phyloP scores from a whole-genome alignment of 2,797 vertebrate genomes.

The Cyclura pinguis region DNA sequence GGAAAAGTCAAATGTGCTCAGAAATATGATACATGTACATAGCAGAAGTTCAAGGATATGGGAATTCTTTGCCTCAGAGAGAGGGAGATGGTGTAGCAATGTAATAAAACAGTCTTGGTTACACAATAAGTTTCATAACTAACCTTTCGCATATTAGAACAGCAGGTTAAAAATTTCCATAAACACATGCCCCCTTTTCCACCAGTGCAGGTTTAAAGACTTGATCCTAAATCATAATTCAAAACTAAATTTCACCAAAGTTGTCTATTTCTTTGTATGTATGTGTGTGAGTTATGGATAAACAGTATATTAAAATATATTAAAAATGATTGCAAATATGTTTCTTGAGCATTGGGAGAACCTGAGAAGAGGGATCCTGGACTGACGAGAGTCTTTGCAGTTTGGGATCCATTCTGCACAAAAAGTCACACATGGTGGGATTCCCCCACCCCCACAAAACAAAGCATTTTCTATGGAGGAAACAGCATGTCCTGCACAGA shows the following conservation, averaged over 20 bases:
- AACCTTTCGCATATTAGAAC: neutral
- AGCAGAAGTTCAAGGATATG: neutral
- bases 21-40: conserved; percentile 31
- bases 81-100: neutral
- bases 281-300: no score
- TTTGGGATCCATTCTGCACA: no score
- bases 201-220: neutral
- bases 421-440: no score
- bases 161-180: neutral
- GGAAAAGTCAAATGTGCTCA: conserved; percentile 27
- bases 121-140: neutral
- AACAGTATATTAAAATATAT: no score
- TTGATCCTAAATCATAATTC: neutral
- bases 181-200: no score
- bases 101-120: conserved; percentile 24
- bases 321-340: no score
- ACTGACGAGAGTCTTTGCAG: no score
- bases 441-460: no score
- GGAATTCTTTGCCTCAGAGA: conserved; percentile 12
- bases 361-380: no score
- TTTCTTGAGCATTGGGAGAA: no score
- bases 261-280: neutral
- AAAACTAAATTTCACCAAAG: neutral
- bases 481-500: no score
- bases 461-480: no score